phyloP scores from a whole-genome alignment of 2,113 vertebrate genomes.

The Eudorcas thomsonii region DNA sequence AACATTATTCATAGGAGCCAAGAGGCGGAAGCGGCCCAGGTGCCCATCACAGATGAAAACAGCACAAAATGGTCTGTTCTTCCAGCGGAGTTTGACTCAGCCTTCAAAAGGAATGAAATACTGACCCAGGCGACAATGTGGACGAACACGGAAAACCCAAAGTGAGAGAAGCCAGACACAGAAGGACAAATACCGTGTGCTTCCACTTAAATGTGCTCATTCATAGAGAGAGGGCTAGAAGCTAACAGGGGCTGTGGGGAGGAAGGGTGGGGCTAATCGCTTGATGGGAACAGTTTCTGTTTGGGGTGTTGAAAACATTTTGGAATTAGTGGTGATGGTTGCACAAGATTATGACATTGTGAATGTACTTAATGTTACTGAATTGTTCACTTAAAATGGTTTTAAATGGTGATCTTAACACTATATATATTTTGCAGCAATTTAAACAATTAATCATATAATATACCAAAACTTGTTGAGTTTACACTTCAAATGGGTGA shows the following conservation, averaged over 20 bases:
- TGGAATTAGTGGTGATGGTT: not conserved
- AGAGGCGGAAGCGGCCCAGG: not conserved
- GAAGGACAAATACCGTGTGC: not conserved
- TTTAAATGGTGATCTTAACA: not conserved
- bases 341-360: not conserved
- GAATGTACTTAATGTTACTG: not conserved
- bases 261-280: accelerated
- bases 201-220: accelerated
- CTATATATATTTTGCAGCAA: not conserved
- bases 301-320: not conserved
- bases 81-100: accelerated
- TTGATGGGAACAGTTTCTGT: not conserved
- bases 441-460: not conserved
- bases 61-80: accelerated
- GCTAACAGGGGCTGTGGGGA: accelerated
- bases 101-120: not conserved
- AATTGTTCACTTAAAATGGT: not conserved
- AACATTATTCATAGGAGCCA: accelerated
- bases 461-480: not conserved
- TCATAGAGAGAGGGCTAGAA: accelerated
- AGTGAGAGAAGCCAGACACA: not conserved
- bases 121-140: accelerated
- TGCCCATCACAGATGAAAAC: not conserved
- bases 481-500: not conserved
- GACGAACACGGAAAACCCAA: not conserved